These are phyloP conservation scores for Aulostomus chinensis DNA, from an alignment of 2,797 vertebrate genomes.

Conservation along the genomic window DNA sequence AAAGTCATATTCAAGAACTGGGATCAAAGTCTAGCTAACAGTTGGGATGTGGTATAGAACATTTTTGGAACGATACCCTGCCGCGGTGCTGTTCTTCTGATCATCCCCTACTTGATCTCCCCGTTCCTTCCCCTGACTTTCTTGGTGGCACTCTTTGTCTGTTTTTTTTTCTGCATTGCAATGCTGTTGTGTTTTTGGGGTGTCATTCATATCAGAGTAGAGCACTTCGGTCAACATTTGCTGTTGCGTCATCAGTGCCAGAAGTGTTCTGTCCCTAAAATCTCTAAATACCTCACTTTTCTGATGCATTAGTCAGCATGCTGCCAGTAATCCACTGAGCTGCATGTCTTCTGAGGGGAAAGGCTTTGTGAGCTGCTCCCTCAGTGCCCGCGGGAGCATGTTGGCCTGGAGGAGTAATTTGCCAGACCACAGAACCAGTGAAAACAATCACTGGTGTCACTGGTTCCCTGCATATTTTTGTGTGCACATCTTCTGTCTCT, in stretches of 20 bases:
- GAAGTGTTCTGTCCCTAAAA: slow-evolving; percentile 55
- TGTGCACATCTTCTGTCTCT: slow-evolving; percentile 10
- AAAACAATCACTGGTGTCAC: slow-evolving; percentile 23
- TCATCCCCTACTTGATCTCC: too few species aligned
- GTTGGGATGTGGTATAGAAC: too few species aligned
- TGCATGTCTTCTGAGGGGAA: slow-evolving; percentile 64
- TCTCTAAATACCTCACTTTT: slow-evolving; percentile 64
- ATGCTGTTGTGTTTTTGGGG: background rate
- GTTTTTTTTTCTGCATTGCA: background rate
- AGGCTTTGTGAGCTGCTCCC: slow-evolving; percentile 41
- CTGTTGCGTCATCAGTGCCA: slow-evolving; percentile 41
- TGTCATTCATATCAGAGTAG: background rate
- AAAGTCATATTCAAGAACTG: too few species aligned
- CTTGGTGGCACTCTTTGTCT: background rate
- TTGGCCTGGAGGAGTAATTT: slow-evolving; percentile 33
- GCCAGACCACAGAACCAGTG: slow-evolving; percentile 19
- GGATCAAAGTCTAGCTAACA: too few species aligned
- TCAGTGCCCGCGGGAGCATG: slow-evolving; percentile 26
- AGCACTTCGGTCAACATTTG: background rate
- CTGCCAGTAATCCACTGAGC: slow-evolving; percentile 65
- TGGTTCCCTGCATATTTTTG: background rate
- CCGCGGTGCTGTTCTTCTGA: too few species aligned
- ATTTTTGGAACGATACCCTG: too few species aligned
- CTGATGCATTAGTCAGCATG: slow-evolving; percentile 68
- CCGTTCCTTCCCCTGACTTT: too few species aligned